Evolutionary conservation across 2,888 invertebrate species (phyloP).

Genomic region (Trichopoda pennipes): DNA sequence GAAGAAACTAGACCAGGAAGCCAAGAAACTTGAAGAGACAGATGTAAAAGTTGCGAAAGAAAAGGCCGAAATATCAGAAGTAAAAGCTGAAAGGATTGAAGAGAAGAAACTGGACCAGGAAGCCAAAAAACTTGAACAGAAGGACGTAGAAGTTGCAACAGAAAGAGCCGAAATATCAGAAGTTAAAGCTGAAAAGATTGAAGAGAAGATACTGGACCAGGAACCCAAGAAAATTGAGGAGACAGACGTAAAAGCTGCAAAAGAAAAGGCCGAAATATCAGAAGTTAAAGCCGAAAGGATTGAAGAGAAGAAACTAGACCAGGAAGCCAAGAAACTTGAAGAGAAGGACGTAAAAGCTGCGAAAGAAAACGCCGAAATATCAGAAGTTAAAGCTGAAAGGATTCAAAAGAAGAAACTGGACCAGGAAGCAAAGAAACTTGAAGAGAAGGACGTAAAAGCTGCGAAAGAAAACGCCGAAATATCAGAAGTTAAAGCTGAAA

Average conservation of each 20-base stretch:
- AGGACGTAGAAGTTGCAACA: neutral
- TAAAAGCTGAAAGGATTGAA: slow-evolving; percentile 34
- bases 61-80: slow-evolving; percentile 26
- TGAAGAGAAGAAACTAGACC: slow-evolving; percentile 15
- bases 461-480: neutral
- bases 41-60: neutral
- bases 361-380: neutral
- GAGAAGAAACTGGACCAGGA: slow-evolving; percentile 15
- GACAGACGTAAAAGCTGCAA: neutral
- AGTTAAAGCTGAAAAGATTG: slow-evolving; percentile 28
- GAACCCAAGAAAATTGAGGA: slow-evolving; percentile 31
- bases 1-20: slow-evolving; percentile 64
- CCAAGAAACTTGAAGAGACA: slow-evolving; percentile 7
- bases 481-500: slow-evolving; percentile 16
- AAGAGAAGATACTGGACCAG: slow-evolving; percentile 43
- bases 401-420: slow-evolving; percentile 44
- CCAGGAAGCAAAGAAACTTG: slow-evolving; percentile 32
- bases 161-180: slow-evolving; percentile 40
- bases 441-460: neutral
- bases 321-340: slow-evolving; percentile 13
- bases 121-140: slow-evolving; percentile 17
- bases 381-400: slow-evolving; percentile 18
- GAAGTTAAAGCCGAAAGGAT: slow-evolving; percentile 18
- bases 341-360: neutral
- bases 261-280: slow-evolving; percentile 5